Evolutionary conservation across 2,113 vertebrate species (phyloP).

Genomic region (Cephalophus harveyi): DNA sequence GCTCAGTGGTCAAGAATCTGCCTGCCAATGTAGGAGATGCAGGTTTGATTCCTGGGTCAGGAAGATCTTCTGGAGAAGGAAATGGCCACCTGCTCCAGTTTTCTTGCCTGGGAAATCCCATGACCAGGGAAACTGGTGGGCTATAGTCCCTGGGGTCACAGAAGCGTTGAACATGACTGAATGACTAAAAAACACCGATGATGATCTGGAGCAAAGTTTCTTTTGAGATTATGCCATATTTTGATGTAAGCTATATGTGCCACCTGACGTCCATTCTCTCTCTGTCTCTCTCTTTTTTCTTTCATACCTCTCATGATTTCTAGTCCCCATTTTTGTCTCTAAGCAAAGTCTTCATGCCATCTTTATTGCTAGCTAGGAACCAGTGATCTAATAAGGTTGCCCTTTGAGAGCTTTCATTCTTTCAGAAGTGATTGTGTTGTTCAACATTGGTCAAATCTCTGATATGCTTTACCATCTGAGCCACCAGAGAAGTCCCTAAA

Average conservation of each 20-base stretch:
- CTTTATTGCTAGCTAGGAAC: neutral
- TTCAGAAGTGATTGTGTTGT: neutral
- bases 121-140: neutral
- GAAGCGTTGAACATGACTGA: neutral
- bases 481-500: neutral
- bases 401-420: neutral
- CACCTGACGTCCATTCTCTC: neutral
- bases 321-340: neutral
- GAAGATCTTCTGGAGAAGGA: neutral
- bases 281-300: neutral
- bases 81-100: neutral
- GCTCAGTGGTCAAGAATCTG: neutral
- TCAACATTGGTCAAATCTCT: neutral
- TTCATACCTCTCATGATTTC: neutral
- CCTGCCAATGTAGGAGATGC: neutral
- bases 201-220: neutral
- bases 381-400: neutral
- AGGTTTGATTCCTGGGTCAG: rapidly evolving
- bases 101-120: neutral
- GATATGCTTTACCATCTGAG: neutral
- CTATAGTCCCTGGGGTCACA: neutral
- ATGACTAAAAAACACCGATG: rapidly evolving
- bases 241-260: neutral
- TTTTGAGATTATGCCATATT: neutral
- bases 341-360: neutral